Conservation (phyloP, 2,888 invertebrate species). For the Cetonia aurata region DNA sequence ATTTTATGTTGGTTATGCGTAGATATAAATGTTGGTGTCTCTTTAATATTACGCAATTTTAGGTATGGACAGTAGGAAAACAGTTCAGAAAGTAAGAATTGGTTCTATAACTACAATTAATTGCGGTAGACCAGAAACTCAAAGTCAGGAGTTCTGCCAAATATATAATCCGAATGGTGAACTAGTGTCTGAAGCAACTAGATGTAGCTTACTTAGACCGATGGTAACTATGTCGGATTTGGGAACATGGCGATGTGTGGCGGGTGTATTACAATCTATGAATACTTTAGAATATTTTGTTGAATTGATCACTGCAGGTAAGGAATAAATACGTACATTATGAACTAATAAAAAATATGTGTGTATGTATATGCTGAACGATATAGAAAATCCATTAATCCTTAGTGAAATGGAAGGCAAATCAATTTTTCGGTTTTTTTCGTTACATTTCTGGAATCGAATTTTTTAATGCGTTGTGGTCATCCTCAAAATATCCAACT, state of each 20-base stretch:
- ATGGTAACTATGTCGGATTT: slow-evolving; percentile 33
- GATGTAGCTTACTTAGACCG: slow-evolving; percentile 27
- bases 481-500: too few relatives aligned
- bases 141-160: slow-evolving; percentile 45
- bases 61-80: slow-evolving; percentile 20
- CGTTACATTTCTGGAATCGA: too few relatives aligned
- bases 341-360: too few relatives aligned
- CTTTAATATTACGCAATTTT: neutral
- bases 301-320: slow-evolving; percentile 44
- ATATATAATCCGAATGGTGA: slow-evolving; percentile 47
- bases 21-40: too few relatives aligned
- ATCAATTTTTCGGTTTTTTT: too few relatives aligned
- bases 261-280: slow-evolving; percentile 41
- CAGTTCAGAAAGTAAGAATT: slow-evolving; percentile 5
- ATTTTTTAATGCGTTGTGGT: too few relatives aligned
- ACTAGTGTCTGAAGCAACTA: slow-evolving; percentile 25
- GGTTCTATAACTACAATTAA: slow-evolving; percentile 31
- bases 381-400: too few relatives aligned
- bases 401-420: too few relatives aligned
- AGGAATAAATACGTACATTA: neutral
- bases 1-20: too few relatives aligned
- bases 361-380: too few relatives aligned
- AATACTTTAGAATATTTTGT: slow-evolving; percentile 44
- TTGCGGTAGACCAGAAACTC: slow-evolving; percentile 35
- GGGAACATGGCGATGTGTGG: slow-evolving; percentile 49